phyloP scores from a whole-genome alignment of 2,113 vertebrate genomes.

The Ginglymostoma cirratum region DNA sequence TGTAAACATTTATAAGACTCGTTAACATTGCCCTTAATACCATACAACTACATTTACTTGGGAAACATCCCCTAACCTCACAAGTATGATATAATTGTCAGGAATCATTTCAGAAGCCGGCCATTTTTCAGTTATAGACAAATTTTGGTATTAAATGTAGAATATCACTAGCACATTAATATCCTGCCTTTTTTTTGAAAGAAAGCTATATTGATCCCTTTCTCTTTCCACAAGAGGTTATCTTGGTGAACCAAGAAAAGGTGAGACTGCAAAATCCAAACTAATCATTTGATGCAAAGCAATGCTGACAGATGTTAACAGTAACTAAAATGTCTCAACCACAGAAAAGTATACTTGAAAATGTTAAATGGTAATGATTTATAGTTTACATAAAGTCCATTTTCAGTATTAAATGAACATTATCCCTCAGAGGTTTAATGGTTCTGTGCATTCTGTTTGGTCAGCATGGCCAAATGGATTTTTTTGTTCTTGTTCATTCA shows the following conservation, averaged over 20 bases:
- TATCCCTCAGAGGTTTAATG: background rate
- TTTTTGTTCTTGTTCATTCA: background rate
- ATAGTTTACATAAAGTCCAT: background rate
- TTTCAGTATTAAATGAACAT: slow-evolving; percentile 19
- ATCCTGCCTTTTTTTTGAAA: background rate
- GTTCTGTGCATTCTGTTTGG: background rate
- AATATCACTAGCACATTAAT: background rate
- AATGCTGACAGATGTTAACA: background rate
- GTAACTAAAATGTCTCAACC: background rate
- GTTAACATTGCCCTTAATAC: background rate
- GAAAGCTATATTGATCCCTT: background rate
- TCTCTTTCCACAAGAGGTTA: background rate
- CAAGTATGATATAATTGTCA: background rate
- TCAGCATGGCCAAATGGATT: background rate
- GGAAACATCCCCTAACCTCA: background rate
- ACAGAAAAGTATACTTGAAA: background rate
- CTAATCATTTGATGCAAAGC: background rate
- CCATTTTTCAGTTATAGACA: background rate
- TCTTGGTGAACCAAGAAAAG: background rate
- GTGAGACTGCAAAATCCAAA: background rate
- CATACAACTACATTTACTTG: background rate
- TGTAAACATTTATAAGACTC: background rate
- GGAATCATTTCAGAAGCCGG: background rate
- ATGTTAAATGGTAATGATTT: background rate
- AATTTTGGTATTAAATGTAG: background rate